Evolutionary conservation across 1,140 invertebrate genomes (phyloP).

Genomic region (Berghia stephanieae): DNA sequence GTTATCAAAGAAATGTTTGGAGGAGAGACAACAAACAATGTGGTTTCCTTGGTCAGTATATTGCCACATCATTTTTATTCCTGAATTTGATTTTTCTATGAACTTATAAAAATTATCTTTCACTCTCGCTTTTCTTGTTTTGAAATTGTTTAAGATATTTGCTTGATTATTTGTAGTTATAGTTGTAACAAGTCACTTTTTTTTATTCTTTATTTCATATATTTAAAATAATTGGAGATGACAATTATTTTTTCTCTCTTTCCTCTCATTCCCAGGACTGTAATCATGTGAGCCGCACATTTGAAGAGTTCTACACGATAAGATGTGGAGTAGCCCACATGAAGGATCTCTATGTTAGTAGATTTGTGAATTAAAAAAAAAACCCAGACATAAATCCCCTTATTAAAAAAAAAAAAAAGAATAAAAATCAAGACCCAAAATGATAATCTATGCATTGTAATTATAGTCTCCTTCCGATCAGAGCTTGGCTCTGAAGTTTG

Average conservation of each 20-base stretch:
- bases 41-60: constrained; percentile 76
- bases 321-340: constrained; percentile 95
- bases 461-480: too few relatives aligned
- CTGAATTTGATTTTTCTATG: too few relatives aligned
- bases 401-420: neutral
- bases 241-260: neutral
- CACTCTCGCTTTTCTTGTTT: too few relatives aligned
- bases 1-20: constrained; percentile 92
- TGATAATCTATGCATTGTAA: too few relatives aligned
- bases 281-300: constrained; percentile 89
- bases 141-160: too few relatives aligned
- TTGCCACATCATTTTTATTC: too few relatives aligned
- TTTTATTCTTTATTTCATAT: too few relatives aligned
- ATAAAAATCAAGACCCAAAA: neutral
- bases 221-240: too few relatives aligned
- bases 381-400: neutral
- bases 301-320: constrained; percentile 96
- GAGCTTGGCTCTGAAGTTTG: too few relatives aligned
- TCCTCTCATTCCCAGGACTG: constrained; percentile 76
- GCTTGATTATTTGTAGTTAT: too few relatives aligned
- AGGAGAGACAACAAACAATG: constrained; percentile 92
- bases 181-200: too few relatives aligned
- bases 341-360: constrained; percentile 84
- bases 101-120: too few relatives aligned
- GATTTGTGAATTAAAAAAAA: neutral